Percentiles rank a stretch among this genome's conserved stretches.
Evolutionary conservation across 2,888 invertebrate species (phyloP).

Genomic region (Conistra vaccinii): DNA sequence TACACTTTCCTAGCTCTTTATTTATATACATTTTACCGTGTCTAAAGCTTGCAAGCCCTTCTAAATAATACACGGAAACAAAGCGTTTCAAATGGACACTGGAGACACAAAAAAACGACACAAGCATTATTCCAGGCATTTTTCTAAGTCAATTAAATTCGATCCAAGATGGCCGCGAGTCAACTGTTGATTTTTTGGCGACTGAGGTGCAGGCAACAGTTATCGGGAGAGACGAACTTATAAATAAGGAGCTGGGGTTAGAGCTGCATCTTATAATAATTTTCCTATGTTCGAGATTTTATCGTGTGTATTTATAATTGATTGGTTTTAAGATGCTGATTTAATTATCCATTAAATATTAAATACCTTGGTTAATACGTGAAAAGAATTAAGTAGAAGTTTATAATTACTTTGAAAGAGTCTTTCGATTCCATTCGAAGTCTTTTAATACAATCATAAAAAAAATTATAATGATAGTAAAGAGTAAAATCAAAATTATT

Average conservation of each 20-base stretch:
- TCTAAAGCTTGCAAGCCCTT: conserved; percentile 39
- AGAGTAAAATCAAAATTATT: background rate
- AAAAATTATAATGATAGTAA: background rate
- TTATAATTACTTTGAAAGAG: conserved; percentile 17
- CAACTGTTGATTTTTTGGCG: conserved; percentile 61
- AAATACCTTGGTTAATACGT: conserved; percentile 2
- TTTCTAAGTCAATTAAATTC: conserved; percentile 87
- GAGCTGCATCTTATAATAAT: background rate
- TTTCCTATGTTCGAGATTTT: conserved; percentile 22
- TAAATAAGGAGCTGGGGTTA: conserved; percentile 30
- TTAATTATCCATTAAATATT: conserved; percentile 41
- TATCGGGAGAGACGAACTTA: conserved; percentile 27
- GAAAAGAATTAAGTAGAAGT: background rate
- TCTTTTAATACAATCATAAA: conserved; percentile 13
- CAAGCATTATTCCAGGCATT: conserved; percentile 73
- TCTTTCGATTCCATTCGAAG: background rate
- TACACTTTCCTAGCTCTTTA: conserved; percentile 17
- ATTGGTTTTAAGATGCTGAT: conserved; percentile 20
- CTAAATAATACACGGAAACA: conserved; percentile 78
- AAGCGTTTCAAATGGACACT: conserved; percentile 72
- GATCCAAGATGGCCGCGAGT: conserved; percentile 76
- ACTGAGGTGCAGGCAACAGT: conserved; percentile 49
- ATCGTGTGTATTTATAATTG: conserved; percentile 34
- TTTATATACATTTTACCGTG: conserved; percentile 44
- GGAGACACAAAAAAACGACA: conserved; percentile 75